A percentile compares a stretch with the other conserved stretches of the same genome.
Conservation (phyloP, 2,888 invertebrate species). For the Linnaemya vulpina region DNA sequence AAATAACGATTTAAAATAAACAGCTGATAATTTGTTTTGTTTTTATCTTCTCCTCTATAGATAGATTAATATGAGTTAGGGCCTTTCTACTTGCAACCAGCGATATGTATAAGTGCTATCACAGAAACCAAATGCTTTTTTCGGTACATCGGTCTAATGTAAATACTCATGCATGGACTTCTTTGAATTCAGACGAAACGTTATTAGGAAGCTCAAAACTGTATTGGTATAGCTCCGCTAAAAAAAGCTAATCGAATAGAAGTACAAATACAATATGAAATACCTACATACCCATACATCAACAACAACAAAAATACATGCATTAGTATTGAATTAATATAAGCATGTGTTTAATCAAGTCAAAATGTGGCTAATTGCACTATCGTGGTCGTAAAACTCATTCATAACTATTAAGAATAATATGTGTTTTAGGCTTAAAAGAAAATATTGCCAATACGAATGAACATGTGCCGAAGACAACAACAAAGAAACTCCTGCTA, state of each 20-base stretch:
- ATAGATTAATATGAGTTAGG: too few relatives aligned
- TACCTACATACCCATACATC: not conserved
- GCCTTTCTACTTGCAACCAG: too few relatives aligned
- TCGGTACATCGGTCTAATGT: not conserved
- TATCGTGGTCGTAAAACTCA: conserved; percentile 44
- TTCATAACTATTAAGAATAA: conserved; percentile 1
- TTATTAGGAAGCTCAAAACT: conserved; percentile 22
- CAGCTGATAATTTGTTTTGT: too few relatives aligned
- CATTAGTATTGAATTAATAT: not conserved
- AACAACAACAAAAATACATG: not conserved
- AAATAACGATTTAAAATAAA: not conserved
- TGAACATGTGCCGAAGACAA: conserved; percentile 13
- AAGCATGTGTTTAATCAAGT: conserved; percentile 10
- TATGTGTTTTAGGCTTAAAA: conserved; percentile 30
- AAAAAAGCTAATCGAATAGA: not conserved
- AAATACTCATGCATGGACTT: conserved; percentile 24
- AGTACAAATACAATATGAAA: conserved; percentile 30
- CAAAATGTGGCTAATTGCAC: conserved; percentile 42
- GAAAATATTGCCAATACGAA: conserved; percentile 19
- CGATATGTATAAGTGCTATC: too few relatives aligned
- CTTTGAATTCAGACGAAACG: not conserved
- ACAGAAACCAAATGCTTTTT: too few relatives aligned
- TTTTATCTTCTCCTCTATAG: too few relatives aligned
- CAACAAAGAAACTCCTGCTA: conserved; percentile 39
- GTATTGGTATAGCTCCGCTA: conserved; percentile 20